phyloP scores from a whole-genome alignment of 2,888 invertebrate genomes.

The Caenorhabditis parvicauda region DNA sequence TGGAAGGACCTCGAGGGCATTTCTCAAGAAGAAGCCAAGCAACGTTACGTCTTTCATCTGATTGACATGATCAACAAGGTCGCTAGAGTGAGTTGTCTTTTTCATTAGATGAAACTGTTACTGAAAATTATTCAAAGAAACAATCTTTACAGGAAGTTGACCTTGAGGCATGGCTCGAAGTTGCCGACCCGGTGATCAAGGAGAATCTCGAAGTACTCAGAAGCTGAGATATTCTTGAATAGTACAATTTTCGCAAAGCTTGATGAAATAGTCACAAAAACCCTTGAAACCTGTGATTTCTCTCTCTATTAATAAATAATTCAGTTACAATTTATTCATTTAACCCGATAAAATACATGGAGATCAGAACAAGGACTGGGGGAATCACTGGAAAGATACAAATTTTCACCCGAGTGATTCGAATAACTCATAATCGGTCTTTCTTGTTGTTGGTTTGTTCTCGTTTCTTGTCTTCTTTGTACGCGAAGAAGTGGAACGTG shows the following conservation, averaged over 20 bases:
- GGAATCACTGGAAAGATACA: neutral
- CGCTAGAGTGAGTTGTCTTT: too few relatives aligned
- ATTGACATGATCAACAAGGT: constrained; percentile 48
- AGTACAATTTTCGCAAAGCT: neutral
- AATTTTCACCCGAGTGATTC: neutral
- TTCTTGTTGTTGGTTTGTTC: constrained; percentile 31
- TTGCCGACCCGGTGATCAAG: too few relatives aligned
- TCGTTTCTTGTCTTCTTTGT: constrained; percentile 30
- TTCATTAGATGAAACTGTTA: too few relatives aligned
- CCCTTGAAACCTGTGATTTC: too few relatives aligned
- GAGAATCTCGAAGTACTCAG: too few relatives aligned
- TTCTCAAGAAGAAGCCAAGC: constrained; percentile 47
- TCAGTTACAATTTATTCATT: too few relatives aligned
- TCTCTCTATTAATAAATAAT: too few relatives aligned
- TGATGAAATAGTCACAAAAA: neutral
- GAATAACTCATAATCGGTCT: constrained; percentile 12
- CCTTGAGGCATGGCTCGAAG: too few relatives aligned
- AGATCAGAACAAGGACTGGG: too few relatives aligned
- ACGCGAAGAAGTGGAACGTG: constrained; percentile 38
- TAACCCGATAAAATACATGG: too few relatives aligned
- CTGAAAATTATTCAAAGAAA: neutral
- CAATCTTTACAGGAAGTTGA: too few relatives aligned
- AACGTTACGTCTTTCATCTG: constrained; percentile 46
- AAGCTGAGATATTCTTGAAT: too few relatives aligned
- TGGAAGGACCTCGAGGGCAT: constrained; percentile 51